A percentile compares a stretch with the other conserved stretches of the same genome.
phyloP scores from a whole-genome alignment of 2,888 invertebrate genomes.

The Acronicta leporina region DNA sequence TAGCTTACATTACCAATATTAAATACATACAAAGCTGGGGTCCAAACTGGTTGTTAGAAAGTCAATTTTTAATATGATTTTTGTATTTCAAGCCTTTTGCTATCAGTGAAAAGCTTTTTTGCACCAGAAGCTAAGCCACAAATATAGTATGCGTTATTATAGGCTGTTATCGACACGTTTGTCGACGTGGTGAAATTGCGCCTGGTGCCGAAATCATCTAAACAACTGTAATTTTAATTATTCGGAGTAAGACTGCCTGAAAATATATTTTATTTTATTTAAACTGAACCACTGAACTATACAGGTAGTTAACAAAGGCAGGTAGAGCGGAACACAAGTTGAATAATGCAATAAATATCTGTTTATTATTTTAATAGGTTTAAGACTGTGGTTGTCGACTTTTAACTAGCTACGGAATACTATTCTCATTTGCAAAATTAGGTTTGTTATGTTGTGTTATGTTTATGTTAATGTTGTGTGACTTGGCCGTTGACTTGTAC shows the following conservation, averaged over 20 bases:
- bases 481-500: too few species aligned
- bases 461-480: too few species aligned
- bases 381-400: too few species aligned
- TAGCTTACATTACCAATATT: too few species aligned
- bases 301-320: not conserved
- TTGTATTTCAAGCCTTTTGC: not conserved
- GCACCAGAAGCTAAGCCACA: not conserved
- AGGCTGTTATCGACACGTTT: constrained; percentile 25
- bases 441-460: too few species aligned
- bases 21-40: too few species aligned
- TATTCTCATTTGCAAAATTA: not conserved
- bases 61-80: too few species aligned
- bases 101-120: not conserved
- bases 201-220: constrained; percentile 38
- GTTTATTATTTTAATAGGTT: not conserved
- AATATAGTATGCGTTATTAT: too few species aligned
- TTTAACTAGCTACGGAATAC: not conserved
- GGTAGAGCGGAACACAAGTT: not conserved
- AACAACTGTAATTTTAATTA: constrained; percentile 38
- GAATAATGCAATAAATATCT: not conserved
- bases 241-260: too few species aligned
- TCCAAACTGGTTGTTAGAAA: too few species aligned
- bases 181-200: constrained; percentile 31
- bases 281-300: too few species aligned
- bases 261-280: too few species aligned